Evolutionary conservation across 2,113 vertebrate species (phyloP), one percentile per base, ranked within the genome.

Genomic region (Eurystomus gularis): DNA sequence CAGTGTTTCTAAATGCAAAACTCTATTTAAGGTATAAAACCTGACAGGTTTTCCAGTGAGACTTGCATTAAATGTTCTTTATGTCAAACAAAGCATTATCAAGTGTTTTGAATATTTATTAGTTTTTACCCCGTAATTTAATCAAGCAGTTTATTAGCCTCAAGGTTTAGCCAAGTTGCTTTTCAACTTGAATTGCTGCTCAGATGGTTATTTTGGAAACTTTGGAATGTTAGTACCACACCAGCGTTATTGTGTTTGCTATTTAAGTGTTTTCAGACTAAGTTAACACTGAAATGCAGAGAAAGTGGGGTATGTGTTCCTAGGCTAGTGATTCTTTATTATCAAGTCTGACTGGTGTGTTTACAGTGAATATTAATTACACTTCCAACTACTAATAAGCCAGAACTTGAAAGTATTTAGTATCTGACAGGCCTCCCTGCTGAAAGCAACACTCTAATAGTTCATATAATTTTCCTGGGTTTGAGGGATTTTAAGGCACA

Each of bases 61-160:
- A 96, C 94, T 97, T 91, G 91, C 94, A 93, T 93, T 97, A 96
- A 96, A 91, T 88, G 94, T 95, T 97, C 94, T 96, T 96, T 97
- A 95, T 96, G 94, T 96, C 72, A 95, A 97, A 97, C 93, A 96
- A 97, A 97, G 94, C 89, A 96, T 96, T 97, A 95, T 97, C 95
- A 96, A 96, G 73, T 94, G 94, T 92, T 96, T 94, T 98, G 97
- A 97, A 97, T 97, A 97, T 97, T 97, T 97, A 97, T 97, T 97
- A 97, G 82, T 95, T 97, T 96, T 97, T 97, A 96, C 96, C 80
- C 93, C 96, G 96, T 95, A 96, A 97, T 94, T 97, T 97, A 97
- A 97, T 97, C 96, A 96, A 97, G 96, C 96, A 93, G 95, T 94
- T 96, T 95, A 94, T 92, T 95, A 93, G 97, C 97, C 97, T 95